Percentiles rank a stretch among this genome's conserved stretches.
These are phyloP conservation scores for Myrmecophaga tridactyla DNA, from an alignment of 2,113 vertebrate species.

Conservation along the genomic window DNA sequence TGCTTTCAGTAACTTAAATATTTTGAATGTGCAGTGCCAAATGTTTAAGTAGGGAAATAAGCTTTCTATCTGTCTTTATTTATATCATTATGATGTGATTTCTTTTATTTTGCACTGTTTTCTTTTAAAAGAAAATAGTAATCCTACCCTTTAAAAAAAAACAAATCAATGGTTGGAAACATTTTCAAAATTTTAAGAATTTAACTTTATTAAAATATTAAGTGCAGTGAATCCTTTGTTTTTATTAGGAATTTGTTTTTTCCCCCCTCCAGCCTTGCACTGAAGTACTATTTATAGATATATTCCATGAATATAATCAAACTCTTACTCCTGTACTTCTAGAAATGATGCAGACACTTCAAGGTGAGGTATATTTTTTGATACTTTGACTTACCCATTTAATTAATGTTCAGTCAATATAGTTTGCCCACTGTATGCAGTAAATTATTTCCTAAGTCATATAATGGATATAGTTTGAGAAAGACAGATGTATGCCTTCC, in stretches of 20 bases:
- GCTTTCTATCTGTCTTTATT: not conserved
- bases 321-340: conserved; percentile 95
- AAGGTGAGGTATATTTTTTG: conserved; percentile 85
- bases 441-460: not conserved
- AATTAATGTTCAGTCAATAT: conserved; percentile 24
- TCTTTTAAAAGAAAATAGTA: not conserved
- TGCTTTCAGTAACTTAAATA: not conserved
- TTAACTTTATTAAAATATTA: conserved; percentile 13
- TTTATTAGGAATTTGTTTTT: conserved; percentile 54
- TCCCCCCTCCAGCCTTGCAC: conserved; percentile 90
- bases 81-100: conserved; percentile 6
- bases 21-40: conserved; percentile 9
- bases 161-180: not conserved
- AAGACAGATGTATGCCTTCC: not conserved
- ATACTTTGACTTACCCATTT: not conserved
- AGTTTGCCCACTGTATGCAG: not conserved
- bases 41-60: conserved; percentile 33
- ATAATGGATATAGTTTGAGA: not conserved
- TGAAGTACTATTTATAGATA: conserved; percentile 98
- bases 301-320: conserved; percentile 98
- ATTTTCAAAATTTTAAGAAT: conserved; percentile 19
- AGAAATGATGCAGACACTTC: conserved; percentile 95
- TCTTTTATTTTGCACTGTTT: not conserved
- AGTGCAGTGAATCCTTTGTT: conserved; percentile 6
- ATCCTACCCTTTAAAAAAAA: not conserved